phyloP scores from a whole-genome alignment of 2,888 invertebrate species.

The Pheosia gnoma region DNA sequence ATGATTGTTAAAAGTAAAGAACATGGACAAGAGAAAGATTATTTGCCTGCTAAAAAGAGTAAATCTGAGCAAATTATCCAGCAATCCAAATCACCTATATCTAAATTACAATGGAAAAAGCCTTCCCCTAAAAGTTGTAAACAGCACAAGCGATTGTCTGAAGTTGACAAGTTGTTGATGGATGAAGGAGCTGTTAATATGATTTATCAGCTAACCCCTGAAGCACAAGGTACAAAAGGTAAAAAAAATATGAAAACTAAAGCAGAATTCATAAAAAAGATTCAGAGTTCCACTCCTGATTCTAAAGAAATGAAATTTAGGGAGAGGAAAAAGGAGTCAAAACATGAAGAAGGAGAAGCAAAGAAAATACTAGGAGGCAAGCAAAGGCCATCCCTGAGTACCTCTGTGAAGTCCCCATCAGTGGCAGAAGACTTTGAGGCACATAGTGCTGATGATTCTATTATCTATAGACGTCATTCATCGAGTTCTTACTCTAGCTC shows the following conservation, averaged over 20 bases:
- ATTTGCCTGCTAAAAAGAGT: slow-evolving; percentile 56
- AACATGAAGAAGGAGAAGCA: slow-evolving; percentile 66
- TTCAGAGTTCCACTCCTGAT: slow-evolving; percentile 79
- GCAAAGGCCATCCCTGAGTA: slow-evolving; percentile 66
- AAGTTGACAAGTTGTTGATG: slow-evolving; percentile 90
- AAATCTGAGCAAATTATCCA: slow-evolving; percentile 53
- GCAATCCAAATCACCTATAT: slow-evolving; percentile 63
- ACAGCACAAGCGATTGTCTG: slow-evolving; percentile 85
- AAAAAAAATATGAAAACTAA: slow-evolving; percentile 80
- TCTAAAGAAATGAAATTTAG: slow-evolving; percentile 78
- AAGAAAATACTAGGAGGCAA: slow-evolving; percentile 66
- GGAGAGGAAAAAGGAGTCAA: slow-evolving; percentile 77
- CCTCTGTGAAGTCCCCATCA: slow-evolving; percentile 80
- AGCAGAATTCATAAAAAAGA: slow-evolving; percentile 86
- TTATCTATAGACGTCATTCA: slow-evolving; percentile 92
- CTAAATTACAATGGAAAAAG: slow-evolving; percentile 76
- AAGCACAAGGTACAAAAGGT: slow-evolving; percentile 67
- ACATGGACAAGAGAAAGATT: slow-evolving; percentile 50
- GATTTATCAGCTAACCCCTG: slow-evolving; percentile 89
- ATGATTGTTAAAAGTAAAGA: slow-evolving; percentile 57
- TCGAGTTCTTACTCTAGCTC: slow-evolving; percentile 92
- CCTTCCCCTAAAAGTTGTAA: slow-evolving; percentile 70
- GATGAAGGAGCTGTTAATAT: slow-evolving; percentile 95
- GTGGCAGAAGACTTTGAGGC: slow-evolving; percentile 86
- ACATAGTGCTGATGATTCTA: slow-evolving; percentile 89